A percentile compares a stretch with the other conserved stretches of the same genome.
Conservation (phyloP, 1,140 invertebrate species). For the Ladona fulva region DNA sequence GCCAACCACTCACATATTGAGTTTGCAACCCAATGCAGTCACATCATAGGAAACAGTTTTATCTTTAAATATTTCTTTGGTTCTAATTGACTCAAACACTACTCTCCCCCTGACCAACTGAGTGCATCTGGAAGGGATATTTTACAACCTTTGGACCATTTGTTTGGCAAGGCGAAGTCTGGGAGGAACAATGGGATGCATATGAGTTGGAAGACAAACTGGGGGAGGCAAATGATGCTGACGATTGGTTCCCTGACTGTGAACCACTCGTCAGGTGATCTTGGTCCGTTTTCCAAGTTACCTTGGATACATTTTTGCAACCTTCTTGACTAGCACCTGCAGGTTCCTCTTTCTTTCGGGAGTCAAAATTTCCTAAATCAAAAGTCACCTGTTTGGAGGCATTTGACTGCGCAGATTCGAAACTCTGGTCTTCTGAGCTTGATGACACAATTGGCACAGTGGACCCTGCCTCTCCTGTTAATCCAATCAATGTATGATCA, state of each 20-base stretch:
- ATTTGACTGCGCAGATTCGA: constrained; percentile 11
- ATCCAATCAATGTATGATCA: background rate
- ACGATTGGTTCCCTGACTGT: background rate
- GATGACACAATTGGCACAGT: background rate
- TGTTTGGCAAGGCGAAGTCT: background rate
- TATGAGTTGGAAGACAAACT: background rate
- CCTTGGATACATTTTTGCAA: background rate
- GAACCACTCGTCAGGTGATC: too few relatives aligned
- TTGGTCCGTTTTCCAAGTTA: background rate
- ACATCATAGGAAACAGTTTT: background rate
- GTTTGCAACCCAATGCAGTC: background rate
- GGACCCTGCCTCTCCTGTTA: background rate
- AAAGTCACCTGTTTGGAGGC: background rate
- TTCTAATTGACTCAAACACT: constrained; percentile 1
- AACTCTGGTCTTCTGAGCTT: background rate
- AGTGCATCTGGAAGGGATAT: constrained; percentile 4
- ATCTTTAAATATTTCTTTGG: background rate
- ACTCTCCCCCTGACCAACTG: background rate
- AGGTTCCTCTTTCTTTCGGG: background rate
- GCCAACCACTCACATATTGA: background rate
- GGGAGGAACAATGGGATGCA: background rate
- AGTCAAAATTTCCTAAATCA: background rate
- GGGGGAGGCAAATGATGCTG: background rate
- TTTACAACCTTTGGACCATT: background rate
- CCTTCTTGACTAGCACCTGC: background rate